Evolutionary conservation across 2,113 vertebrate species (phyloP).

Genomic region (Otus sunia): DNA sequence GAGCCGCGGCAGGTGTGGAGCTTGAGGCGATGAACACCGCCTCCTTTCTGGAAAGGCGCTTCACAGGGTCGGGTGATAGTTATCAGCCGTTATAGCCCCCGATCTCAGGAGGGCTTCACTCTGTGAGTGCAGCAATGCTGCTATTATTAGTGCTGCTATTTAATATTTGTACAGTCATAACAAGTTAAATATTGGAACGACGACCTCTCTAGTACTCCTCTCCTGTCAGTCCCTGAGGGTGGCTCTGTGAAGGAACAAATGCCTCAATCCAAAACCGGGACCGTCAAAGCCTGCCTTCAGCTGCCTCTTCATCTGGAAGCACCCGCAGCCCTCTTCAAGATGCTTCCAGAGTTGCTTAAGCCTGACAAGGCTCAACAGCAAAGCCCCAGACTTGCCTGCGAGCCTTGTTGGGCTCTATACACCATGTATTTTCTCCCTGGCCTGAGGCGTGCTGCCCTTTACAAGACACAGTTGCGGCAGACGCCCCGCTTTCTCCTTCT

Average conservation of each 20-base stretch:
- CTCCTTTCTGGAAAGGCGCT: not conserved
- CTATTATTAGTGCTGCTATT: slow-evolving; percentile 36
- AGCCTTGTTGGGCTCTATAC: not conserved
- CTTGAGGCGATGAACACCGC: not conserved
- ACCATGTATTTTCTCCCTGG: accelerated
- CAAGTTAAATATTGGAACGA: not conserved
- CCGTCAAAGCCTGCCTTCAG: not conserved
- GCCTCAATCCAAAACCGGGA: not conserved
- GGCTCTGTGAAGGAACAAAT: not conserved
- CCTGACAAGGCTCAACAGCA: not conserved
- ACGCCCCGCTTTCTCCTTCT: not conserved
- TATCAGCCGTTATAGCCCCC: not conserved
- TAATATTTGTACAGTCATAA: not conserved
- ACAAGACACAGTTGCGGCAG: accelerated
- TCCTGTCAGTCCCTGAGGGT: not conserved
- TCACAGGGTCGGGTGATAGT: not conserved
- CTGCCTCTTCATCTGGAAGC: not conserved
- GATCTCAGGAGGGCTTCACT: not conserved
- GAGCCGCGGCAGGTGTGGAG: not conserved
- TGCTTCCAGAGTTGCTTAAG: not conserved
- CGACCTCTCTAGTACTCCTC: not conserved
- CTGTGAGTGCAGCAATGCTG: not conserved
- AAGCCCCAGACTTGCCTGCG: not conserved
- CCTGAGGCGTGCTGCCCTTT: not conserved
- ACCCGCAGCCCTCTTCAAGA: not conserved